Base-by-base conservation (phyloP, 2,113 vertebrate species). In the Henicopernis longicauda region DNA sequence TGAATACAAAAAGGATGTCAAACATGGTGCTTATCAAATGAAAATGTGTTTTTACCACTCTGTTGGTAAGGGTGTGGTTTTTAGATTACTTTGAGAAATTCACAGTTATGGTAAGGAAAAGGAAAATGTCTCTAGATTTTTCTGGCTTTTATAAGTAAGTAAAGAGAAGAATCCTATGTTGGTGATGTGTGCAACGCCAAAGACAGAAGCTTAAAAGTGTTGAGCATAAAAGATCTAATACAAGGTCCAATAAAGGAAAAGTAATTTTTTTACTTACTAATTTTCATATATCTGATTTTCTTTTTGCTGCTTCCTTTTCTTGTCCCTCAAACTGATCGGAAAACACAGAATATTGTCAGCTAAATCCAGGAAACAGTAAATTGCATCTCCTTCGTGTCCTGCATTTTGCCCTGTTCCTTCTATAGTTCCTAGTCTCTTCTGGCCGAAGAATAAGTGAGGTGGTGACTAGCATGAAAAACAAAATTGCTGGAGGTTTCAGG, bases 51-150 rank as follows among this genome's bases (percentile, higher is more conserved):
- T 87, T 73, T 66, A 36, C 6, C 13, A 45, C 47, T 52, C 6
- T n/a, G 1, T 15, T 55, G 22, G 2, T n/a, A 4, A 49, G 3
- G 9, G 73, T 45, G 54, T 1, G 0, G 12, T 4, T 52, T 76
- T 80, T 71, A 69, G 34, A 65, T 69, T 52, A 29, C 15, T 79
- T 79, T 25, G 25, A 63, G 10, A 63, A 70, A 87, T 40, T 61
- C 38, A 49, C 13, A 49, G 4, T 67, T 50, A 59, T 1, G 3
- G 15, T 1, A 9, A 81, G 15, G 7, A 87, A 91, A 66, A 50
- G 2, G 5, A 69, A 69, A 83, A 82, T 7, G 1, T 50, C 7
- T 54, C 27, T 26, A 38, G 2, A 10, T 79, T 47, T 72, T 93
- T 23, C 49, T 21, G 36, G 9, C 2, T 86, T 81, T 82, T 42